A percentile compares a stretch with the other conserved stretches of the same genome.
phyloP scores from a whole-genome alignment of 2,113 vertebrate species.

The Eonycteris spelaea region DNA sequence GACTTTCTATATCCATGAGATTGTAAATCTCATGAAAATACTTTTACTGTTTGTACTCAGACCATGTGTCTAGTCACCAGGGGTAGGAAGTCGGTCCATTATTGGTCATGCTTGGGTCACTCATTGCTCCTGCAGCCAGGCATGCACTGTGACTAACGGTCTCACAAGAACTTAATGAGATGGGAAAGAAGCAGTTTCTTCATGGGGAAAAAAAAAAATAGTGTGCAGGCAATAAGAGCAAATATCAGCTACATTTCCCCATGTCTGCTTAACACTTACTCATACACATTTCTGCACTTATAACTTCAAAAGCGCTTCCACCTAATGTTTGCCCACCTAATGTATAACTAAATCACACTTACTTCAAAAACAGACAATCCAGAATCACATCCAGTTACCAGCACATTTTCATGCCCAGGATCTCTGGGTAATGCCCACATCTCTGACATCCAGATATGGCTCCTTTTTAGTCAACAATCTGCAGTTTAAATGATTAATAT shows the following conservation, averaged over 20 bases:
- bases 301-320: background rate
- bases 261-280: background rate
- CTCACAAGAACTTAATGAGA: background rate
- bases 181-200: background rate
- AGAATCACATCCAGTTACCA: background rate
- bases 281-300: background rate
- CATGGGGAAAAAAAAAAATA: background rate
- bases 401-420: background rate
- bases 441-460: background rate
- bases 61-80: background rate
- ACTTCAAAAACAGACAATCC: background rate
- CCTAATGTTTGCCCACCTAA: background rate
- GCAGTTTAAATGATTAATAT: background rate
- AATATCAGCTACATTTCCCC: background rate
- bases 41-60: background rate
- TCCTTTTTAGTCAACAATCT: background rate
- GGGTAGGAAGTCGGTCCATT: background rate
- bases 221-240: background rate
- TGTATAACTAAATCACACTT: background rate
- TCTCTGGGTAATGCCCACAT: background rate
- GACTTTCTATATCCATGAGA: background rate
- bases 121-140: background rate
- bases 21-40: background rate
- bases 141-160: background rate
- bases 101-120: background rate